phyloP scores from a whole-genome alignment of 2,888 invertebrate species.

The Chrysolina oricalcia region DNA sequence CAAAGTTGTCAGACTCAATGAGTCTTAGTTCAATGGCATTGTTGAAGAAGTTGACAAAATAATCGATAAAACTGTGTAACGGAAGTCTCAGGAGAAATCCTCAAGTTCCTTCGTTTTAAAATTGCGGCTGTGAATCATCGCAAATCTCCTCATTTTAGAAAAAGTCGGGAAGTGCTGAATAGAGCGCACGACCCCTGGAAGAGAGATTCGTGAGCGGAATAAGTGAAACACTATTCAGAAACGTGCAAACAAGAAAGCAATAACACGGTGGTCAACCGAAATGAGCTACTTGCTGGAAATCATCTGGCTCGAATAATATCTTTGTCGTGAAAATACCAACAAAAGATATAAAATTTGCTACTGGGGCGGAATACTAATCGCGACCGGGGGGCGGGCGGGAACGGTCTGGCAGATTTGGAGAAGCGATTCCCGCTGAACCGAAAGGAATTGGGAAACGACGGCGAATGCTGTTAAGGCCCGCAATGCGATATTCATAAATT shows the following conservation, averaged over 20 bases:
- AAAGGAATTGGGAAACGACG: neutral
- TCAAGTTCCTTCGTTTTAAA: constrained; percentile 5
- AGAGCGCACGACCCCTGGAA: constrained; percentile 62
- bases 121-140: constrained; percentile 14
- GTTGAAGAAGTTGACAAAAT: neutral
- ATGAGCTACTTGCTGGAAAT: constrained; percentile 67
- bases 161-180: constrained; percentile 63
- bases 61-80: neutral
- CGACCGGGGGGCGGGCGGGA: constrained; percentile 4
- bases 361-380: constrained; percentile 67
- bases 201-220: constrained; percentile 65
- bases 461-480: neutral
- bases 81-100: neutral
- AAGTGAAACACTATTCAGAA: constrained; percentile 36
- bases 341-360: constrained; percentile 71
- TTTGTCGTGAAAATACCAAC: constrained; percentile 67
- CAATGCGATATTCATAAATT: neutral
- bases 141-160: constrained; percentile 7
- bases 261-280: constrained; percentile 70
- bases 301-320: constrained; percentile 68
- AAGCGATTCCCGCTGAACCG: constrained; percentile 10
- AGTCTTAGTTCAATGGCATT: too few relatives aligned
- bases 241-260: constrained; percentile 65
- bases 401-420: constrained; percentile 2
- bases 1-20: too few relatives aligned